Base-by-base conservation (phyloP, 1,140 invertebrate species). In the Odontomachus brunneus region DNA sequence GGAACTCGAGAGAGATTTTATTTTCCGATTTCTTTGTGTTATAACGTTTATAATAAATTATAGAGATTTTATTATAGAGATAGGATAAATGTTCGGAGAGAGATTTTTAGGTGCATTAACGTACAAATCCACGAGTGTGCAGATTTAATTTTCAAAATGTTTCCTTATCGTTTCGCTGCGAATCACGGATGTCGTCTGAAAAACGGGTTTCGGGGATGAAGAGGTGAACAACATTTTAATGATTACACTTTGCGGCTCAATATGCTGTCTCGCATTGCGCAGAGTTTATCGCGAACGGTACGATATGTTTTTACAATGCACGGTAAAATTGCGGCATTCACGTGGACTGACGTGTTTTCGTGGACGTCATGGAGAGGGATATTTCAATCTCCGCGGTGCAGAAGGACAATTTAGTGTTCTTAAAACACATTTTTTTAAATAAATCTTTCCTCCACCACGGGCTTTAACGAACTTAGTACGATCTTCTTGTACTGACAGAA, bases 321-420 rank as follows among this genome's bases (percentile, higher is more conserved):
- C 26, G 59, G 55, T 80, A 69, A 80, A 80, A 57, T 55, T 69
- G 65, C 49, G 65, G 33, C 55, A 55, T 26, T n/a, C 33, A 66
- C 53, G 33, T 80, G 33, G 65, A 33, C 67, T 51, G 69, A 69
- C 14, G 73, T 78, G 63, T 57, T 78, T 78, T 78, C 63, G 75
- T 69, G 29, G 26, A 55, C 67, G 51, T 78, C 33, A 69, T 33
- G 33, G 7, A 12, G 53, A 55, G 63, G 22, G n/a, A 57, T 44
- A 57, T 69, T 69, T 69, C 3, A 67, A 14, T 57, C n/a, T 15
- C 26, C 22, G 33, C 5, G 12, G 22, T 44, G 24, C 44, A 55
- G 29, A 78, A 67, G n/a, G 5, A 3, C 48, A 59, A 44, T 24
- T 26, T 14, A 48, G 57, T 48, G 55, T 14, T 51, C 44, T 51